Conservation (phyloP, 2,113 vertebrate genomes). For the Amblyopsis rosae region DNA sequence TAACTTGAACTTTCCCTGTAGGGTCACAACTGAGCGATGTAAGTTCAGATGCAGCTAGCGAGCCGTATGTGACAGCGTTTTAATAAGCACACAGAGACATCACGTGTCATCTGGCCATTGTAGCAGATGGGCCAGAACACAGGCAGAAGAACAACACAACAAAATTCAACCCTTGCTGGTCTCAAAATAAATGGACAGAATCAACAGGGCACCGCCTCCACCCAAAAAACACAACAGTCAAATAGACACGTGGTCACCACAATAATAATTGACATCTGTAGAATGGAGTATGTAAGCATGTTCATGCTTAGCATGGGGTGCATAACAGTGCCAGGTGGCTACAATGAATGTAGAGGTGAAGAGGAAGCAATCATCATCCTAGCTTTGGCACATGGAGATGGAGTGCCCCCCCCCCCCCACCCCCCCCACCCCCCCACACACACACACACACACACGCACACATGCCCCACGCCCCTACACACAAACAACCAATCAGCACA, state of each 20-base stretch:
- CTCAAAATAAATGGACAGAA: constrained; percentile 63
- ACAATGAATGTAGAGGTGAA: constrained; percentile 80
- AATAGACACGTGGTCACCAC: constrained; percentile 49
- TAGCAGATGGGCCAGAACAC: constrained; percentile 53
- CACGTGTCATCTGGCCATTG: constrained; percentile 66
- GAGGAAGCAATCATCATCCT: constrained; percentile 90
- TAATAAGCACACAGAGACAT: constrained; percentile 68
- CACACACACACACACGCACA: too few species aligned
- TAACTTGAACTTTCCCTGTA: constrained; percentile 12
- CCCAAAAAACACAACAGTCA: constrained; percentile 39
- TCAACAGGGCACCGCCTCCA: constrained; percentile 34
- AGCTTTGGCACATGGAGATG: constrained; percentile 86
- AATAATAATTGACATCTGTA: constrained; percentile 68
- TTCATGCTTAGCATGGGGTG: constrained; percentile 75
- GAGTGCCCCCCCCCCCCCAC: constrained; percentile 81
- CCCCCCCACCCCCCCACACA: constrained; percentile 69
- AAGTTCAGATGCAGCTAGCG: constrained; percentile 36
- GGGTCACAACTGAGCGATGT: not conserved
- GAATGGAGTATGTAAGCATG: constrained; percentile 76
- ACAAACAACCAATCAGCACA: constrained; percentile 91
- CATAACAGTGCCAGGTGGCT: constrained; percentile 80
- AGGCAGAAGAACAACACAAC: constrained; percentile 51
- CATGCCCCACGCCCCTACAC: constrained; percentile 62
- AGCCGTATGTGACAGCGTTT: constrained; percentile 51
- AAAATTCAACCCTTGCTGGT: constrained; percentile 54